phyloP scores from a whole-genome alignment of 2,113 vertebrate species.

The Tetrao urogallus region DNA sequence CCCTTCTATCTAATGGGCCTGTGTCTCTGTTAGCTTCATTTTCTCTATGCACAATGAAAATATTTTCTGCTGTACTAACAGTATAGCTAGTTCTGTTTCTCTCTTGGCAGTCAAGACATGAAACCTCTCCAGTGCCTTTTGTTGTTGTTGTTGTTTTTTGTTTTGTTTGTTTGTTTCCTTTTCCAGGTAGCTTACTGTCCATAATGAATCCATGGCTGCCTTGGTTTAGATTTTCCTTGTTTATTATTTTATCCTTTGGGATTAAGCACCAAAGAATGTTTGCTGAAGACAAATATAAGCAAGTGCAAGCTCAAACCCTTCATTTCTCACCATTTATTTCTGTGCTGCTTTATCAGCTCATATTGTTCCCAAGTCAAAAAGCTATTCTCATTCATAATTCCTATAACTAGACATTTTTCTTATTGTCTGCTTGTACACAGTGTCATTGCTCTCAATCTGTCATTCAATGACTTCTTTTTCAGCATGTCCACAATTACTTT shows the following conservation, averaged over 20 bases:
- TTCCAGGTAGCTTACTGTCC: neutral
- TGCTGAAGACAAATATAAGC: neutral
- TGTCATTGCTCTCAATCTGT: neutral
- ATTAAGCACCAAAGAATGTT: neutral
- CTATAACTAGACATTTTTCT: neutral
- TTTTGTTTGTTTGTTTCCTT: neutral
- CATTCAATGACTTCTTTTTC: slow-evolving; percentile 6
- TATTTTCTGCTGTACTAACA: neutral
- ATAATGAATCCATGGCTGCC: neutral
- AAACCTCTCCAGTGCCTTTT: neutral
- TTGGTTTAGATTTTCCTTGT: neutral
- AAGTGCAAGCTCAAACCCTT: neutral
- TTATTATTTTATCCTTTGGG: neutral
- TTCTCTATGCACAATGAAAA: slow-evolving; percentile 1
- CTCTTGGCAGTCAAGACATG: neutral
- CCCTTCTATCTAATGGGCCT: neutral
- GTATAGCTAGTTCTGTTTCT: neutral
- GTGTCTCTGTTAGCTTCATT: slow-evolving; percentile 27
- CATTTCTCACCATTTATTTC: neutral
- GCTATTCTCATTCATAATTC: neutral
- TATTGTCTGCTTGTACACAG: neutral
- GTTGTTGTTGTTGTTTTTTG: neutral
- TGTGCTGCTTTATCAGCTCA: neutral
- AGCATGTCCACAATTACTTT: neutral
- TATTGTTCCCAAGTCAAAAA: neutral